Evolutionary conservation across 2,888 invertebrate genomes (phyloP).

Genomic region (Heliconius hortense): DNA sequence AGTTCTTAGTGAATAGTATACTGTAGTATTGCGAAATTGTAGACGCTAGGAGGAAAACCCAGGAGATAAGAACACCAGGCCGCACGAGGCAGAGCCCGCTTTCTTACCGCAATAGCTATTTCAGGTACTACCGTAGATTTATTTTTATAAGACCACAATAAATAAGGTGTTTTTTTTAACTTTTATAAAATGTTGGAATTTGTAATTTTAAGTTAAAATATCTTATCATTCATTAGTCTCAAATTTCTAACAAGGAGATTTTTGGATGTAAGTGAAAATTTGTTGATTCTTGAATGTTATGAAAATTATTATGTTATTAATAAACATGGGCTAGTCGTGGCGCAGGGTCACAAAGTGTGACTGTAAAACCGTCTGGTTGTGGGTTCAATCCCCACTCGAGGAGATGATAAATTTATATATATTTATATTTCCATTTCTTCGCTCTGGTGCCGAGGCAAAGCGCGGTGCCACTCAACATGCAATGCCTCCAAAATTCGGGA

Average conservation of each 20-base stretch:
- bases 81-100: slow-evolving; percentile 18
- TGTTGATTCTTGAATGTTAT: neutral
- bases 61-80: slow-evolving; percentile 11
- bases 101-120: slow-evolving; percentile 8
- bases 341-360: too few species aligned
- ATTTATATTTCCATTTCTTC: too few species aligned
- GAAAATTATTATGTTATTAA: too few species aligned
- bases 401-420: too few species aligned
- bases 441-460: too few species aligned
- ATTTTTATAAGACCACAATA: neutral
- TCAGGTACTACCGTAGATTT: neutral
- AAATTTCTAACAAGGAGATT: neutral
- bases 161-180: neutral
- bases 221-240: neutral
- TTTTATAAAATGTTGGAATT: neutral
- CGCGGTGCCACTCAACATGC: too few species aligned
- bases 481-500: too few species aligned
- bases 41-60: slow-evolving; percentile 23
- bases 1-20: slow-evolving; percentile 5
- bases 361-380: too few species aligned
- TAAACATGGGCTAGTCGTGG: too few species aligned
- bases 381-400: too few species aligned
- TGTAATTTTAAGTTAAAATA: neutral
- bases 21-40: slow-evolving; percentile 11
- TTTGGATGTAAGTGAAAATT: neutral